These are phyloP conservation scores for Todiramphus chloris DNA, from an alignment of 2,113 vertebrate genomes.

Conservation along the genomic window DNA sequence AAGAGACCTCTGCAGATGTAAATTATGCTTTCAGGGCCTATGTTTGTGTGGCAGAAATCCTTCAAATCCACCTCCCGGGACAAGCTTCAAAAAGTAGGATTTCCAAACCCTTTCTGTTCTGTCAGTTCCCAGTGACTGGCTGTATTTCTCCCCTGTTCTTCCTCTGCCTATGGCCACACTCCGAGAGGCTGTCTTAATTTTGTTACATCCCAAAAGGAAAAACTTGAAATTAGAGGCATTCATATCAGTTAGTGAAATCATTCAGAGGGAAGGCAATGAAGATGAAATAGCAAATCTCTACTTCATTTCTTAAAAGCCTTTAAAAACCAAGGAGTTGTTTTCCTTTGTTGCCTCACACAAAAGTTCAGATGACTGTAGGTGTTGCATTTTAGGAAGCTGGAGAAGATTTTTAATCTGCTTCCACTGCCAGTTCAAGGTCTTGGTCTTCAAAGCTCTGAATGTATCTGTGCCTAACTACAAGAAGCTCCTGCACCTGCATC, in stretches of 20 bases:
- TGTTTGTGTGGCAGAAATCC: background rate
- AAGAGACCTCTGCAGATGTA: background rate
- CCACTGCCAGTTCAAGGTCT: background rate
- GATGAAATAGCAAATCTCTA: background rate
- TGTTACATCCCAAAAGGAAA: background rate
- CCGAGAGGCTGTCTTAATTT: background rate
- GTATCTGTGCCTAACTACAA: background rate
- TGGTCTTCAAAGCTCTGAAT: background rate
- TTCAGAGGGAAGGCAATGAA: background rate
- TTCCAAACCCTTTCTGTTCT: background rate
- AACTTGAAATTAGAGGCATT: background rate
- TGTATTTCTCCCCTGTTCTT: background rate
- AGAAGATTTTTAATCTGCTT: slow-evolving; percentile 8
- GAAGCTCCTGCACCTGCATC: background rate
- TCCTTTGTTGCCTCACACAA: background rate
- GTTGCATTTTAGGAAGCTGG: background rate
- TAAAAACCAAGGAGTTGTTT: background rate
- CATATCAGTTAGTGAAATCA: background rate
- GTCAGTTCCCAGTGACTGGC: background rate
- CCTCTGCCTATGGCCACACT: background rate
- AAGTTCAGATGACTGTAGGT: background rate
- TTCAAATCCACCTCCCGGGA: background rate
- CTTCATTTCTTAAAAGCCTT: background rate
- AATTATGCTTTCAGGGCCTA: background rate
- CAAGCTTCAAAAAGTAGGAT: background rate